Evolutionary conservation across 2,113 vertebrate species (phyloP).

Genomic region (Ictidomys tridecemlineatus): DNA sequence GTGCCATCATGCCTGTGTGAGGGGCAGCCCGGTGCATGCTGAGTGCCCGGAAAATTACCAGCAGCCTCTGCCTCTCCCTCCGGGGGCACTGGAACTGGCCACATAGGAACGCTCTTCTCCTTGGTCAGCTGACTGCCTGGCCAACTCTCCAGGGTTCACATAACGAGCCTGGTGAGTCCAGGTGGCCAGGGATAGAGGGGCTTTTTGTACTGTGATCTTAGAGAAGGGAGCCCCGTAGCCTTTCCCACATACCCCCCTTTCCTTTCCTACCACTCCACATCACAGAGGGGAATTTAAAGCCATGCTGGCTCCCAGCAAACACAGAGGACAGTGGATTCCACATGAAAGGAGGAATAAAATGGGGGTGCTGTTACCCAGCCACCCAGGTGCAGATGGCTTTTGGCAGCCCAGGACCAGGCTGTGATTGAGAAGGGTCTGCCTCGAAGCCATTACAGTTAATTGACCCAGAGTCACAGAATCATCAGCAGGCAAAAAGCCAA

Average conservation of each 20-base stretch:
- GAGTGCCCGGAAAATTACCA: slow-evolving; percentile 75
- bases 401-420: slow-evolving; percentile 27
- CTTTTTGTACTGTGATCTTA: slow-evolving; percentile 62
- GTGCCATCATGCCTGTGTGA: neutral
- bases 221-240: slow-evolving; percentile 52
- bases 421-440: slow-evolving; percentile 62
- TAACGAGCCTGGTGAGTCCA: slow-evolving; percentile 41
- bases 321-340: slow-evolving; percentile 57
- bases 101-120: slow-evolving; percentile 63
- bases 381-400: slow-evolving; percentile 71
- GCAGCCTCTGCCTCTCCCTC: slow-evolving; percentile 13
- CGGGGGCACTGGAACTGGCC: neutral
- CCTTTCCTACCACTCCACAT: slow-evolving; percentile 38
- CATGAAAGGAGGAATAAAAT: slow-evolving; percentile 65
- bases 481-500: slow-evolving; percentile 63
- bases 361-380: slow-evolving; percentile 69
- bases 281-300: slow-evolving; percentile 63
- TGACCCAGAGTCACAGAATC: slow-evolving; percentile 79
- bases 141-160: slow-evolving; percentile 9
- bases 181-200: slow-evolving; percentile 75
- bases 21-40: neutral
- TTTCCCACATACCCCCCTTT: slow-evolving; percentile 58
- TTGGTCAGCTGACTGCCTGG: slow-evolving; percentile 26
- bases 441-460: slow-evolving; percentile 71
- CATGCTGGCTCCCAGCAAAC: neutral